These are phyloP conservation scores for Masticophis lateralis DNA, from an alignment of 2,797 vertebrate genomes.

Conservation along the genomic window DNA sequence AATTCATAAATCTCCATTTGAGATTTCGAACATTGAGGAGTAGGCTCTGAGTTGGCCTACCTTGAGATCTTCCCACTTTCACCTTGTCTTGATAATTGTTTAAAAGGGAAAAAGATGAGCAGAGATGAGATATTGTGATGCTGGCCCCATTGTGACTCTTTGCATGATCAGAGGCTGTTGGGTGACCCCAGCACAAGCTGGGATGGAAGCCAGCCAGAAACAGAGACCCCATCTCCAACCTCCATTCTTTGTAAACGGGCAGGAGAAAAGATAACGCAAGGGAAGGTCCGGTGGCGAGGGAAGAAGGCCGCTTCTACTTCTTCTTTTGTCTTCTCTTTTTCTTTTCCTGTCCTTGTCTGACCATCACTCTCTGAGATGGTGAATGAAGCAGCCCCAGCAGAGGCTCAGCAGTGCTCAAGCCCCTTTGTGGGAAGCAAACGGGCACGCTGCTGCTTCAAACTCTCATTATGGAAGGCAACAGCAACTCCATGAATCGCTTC, in stretches of 20 bases:
- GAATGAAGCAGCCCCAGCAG: neutral
- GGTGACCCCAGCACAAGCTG: neutral
- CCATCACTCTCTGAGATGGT: constrained; percentile 33
- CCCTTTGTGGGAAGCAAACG: neutral
- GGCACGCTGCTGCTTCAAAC: neutral
- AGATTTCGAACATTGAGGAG: neutral
- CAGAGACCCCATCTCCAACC: neutral
- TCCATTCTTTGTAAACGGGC: neutral
- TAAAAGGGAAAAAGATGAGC: neutral
- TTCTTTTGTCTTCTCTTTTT: neutral
- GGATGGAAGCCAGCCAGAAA: neutral
- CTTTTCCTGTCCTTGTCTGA: neutral
- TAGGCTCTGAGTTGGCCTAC: neutral
- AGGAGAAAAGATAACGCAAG: neutral
- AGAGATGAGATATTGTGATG: constrained; percentile 20
- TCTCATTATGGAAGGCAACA: neutral
- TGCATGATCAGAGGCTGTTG: neutral
- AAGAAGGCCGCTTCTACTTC: neutral
- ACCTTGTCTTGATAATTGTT: neutral
- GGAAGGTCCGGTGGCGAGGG: neutral
- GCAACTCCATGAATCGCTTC: neutral
- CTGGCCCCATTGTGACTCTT: constrained; percentile 25
- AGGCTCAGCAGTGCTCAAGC: neutral
- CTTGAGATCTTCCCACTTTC: neutral
- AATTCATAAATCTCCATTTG: neutral